Evolutionary conservation across 1,140 invertebrate genomes (phyloP).

Genomic region (Dreissena polymorpha): DNA sequence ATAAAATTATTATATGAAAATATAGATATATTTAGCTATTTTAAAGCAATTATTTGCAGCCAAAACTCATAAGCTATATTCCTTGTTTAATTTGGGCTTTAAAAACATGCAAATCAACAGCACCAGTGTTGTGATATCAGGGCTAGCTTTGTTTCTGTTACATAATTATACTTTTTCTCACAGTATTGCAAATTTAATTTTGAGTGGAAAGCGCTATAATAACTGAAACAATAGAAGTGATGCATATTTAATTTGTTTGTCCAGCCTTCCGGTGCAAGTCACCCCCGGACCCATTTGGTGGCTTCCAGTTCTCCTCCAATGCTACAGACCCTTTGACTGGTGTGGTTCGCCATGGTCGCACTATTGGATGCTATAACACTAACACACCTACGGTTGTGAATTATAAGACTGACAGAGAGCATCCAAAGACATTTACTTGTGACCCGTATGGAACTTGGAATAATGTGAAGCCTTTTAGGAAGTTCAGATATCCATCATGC

Average conservation of each 20-base stretch:
- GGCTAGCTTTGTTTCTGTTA: no score
- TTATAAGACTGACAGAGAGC: slow-evolving; percentile 44
- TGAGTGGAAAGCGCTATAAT: no score
- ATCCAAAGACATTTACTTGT: slow-evolving; percentile 67
- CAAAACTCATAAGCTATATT: no score
- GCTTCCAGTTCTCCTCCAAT: slow-evolving; percentile 14
- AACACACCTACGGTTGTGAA: neutral
- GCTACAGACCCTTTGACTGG: neutral
- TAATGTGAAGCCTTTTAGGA: slow-evolving; percentile 30
- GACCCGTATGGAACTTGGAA: slow-evolving; percentile 67
- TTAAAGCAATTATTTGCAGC: no score
- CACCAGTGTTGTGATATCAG: no score
- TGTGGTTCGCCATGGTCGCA: slow-evolving; percentile 5
- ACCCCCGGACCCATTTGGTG: slow-evolving; percentile 52
- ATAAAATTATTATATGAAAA: no score
- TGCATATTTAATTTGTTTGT: slow-evolving; percentile 1
- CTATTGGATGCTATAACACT: neutral
- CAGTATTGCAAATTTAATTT: no score
- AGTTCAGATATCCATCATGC: slow-evolving; percentile 67
- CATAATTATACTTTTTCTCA: no score
- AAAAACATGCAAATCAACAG: no score
- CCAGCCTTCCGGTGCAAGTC: slow-evolving; percentile 58
- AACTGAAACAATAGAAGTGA: neutral
- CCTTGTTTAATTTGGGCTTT: no score
- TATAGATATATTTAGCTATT: no score